Evolutionary conservation across 2,113 vertebrate species (phyloP), one percentile per base, ranked within the genome.

Genomic region (Prionailurus bengalensis): DNA sequence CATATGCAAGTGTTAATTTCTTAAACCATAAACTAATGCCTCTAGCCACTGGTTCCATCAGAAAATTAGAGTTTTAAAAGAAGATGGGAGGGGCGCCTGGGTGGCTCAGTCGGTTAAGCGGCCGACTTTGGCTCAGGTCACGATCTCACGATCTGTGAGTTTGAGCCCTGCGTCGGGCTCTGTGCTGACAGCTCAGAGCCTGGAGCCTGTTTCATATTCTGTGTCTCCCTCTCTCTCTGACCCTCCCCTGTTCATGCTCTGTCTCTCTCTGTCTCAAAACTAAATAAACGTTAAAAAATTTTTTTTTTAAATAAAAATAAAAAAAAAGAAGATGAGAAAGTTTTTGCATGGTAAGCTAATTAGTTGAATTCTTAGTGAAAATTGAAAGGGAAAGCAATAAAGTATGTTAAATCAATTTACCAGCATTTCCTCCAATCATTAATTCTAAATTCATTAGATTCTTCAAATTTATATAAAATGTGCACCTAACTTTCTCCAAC

Each of bases 351-450:
- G 8, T 55, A 48, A 65, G 15, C n/a, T 73, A 55, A 73, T 79
- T 55, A 86, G 14, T 36, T 63, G 42, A 94, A 74, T 68, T 86
- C 36, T 80, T 83, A 68, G 12, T 48, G 70, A 63, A 12, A 91
- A 27, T n/a, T 63, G 21, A 83, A 51, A 12, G 73, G 23, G 89
- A 95, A 95, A 88, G 31, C 21, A 97, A 55, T 55, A 53, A 81
- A 78, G 48, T 17, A 42, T 76, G 12, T 27, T 36, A 92, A 53
- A 73, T 36, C 36, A 61, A 29, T 76, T 91, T 84, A 58, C 25
- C 25, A 53, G 55, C 71, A 74, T 73, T 51, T 78, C 6, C 39
- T 8, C n/a, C 8, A 65, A 48, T 61, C 6, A n/a, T 61, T 63
- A 61, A 53, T 70, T 74, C 48, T 63, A 73, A 33, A 68, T 86